Conservation (phyloP, 1,140 invertebrate genomes). For the Himalopsyche phryganea region DNA sequence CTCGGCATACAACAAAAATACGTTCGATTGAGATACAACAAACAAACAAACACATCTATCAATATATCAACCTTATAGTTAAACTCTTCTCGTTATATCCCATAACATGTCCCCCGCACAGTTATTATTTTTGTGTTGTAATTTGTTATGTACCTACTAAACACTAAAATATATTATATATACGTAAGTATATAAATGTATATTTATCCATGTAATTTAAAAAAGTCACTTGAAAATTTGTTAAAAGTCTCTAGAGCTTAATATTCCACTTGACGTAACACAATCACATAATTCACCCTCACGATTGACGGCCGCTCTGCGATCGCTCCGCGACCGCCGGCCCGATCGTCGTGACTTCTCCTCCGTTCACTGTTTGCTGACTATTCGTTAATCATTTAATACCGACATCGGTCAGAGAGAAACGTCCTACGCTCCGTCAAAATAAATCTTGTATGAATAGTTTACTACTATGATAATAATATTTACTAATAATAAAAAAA, state of each 20-base stretch:
- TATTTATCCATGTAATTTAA: slow-evolving; percentile 34
- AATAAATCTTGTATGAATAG: too few species aligned
- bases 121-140: slow-evolving; percentile 30
- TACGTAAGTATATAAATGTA: slow-evolving; percentile 33
- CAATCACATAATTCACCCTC: slow-evolving; percentile 23
- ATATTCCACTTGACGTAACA: slow-evolving; percentile 28
- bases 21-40: too few species aligned
- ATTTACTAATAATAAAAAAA: slow-evolving; percentile 6
- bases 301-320: not conserved
- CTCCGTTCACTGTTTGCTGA: too few species aligned
- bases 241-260: slow-evolving; percentile 35
- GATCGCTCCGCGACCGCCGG: not conserved
- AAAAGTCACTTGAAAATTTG: slow-evolving; percentile 36
- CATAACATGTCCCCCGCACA: slow-evolving; percentile 24
- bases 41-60: slow-evolving; percentile 15
- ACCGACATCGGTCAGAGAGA: too few species aligned
- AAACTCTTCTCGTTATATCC: slow-evolving; percentile 32
- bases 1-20: too few species aligned
- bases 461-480: too few species aligned
- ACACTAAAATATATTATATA: slow-evolving; percentile 31
- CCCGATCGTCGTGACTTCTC: too few species aligned
- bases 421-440: too few species aligned
- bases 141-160: slow-evolving; percentile 36
- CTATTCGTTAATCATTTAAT: too few species aligned
- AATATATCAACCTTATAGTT: slow-evolving; percentile 34